A percentile compares a stretch with the other conserved stretches of the same genome.
phyloP scores from a whole-genome alignment of 1,140 invertebrate genomes.

The Drosophila truncata region DNA sequence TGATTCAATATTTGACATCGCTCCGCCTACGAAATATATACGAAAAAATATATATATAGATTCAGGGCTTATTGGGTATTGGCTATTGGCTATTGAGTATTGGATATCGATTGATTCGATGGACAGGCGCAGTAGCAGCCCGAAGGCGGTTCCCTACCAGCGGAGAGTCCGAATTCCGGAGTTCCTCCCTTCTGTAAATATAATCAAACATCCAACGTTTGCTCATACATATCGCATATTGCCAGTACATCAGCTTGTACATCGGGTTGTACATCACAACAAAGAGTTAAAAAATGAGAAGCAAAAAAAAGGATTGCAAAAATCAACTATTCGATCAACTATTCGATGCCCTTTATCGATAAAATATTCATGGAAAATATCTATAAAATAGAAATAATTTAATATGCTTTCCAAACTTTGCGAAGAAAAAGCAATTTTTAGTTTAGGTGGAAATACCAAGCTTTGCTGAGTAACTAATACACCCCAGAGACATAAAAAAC shows the following conservation, averaged over 20 bases:
- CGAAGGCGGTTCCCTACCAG: conserved; percentile 18
- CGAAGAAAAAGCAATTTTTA: no score
- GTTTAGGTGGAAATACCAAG: no score
- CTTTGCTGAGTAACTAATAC: no score
- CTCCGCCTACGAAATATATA: conserved; percentile 54
- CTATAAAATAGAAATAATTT: neutral
- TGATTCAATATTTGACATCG: conserved; percentile 18
- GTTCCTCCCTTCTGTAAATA: conserved; percentile 20
- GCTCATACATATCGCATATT: conserved; percentile 10
- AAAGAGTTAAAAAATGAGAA: neutral
- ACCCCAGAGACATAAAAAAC: neutral
- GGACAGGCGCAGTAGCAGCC: conserved; percentile 70
- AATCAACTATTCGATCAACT: neutral
- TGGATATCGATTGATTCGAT: conserved; percentile 44
- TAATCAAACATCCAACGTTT: conserved; percentile 30
- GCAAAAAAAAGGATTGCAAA: neutral
- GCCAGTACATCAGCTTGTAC: conserved; percentile 26
- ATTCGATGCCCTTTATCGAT: neutral
- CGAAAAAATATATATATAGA: neutral
- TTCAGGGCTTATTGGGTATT: conserved; percentile 38
- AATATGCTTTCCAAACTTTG: no score
- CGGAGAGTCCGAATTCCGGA: neutral
- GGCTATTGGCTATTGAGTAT: conserved; percentile 58
- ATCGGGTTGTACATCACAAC: conserved; percentile 14
- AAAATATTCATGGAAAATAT: neutral